Base-by-base conservation (phyloP, 2,113 vertebrate species). In the Tor tambroides region DNA sequence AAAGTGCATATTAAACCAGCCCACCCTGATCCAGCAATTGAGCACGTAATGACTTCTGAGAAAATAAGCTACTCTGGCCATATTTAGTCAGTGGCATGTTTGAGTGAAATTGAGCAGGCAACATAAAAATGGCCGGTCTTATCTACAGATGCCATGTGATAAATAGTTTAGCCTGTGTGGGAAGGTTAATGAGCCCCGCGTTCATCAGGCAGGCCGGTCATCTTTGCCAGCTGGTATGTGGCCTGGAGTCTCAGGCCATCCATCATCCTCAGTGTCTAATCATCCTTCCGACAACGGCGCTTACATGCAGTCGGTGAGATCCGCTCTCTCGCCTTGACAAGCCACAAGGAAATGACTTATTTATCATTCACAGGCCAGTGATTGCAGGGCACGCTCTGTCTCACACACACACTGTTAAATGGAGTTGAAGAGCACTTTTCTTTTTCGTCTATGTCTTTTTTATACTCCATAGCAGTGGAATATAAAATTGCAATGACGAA, bases 201-300 rank as follows among this genome's bases (percentile, higher is more conserved):
- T 59, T 59, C 21, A 59, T 59, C 56, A 59, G 56, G 23, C 56
- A 61, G 61, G 74, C 56, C 76, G 67, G 88, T 81, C 59, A 63
- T 69, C 69, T 87, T 32, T 8, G 69, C 46, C 85, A 84, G 65
- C 79, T 76, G 85, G 80, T 86, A 56, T 15, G 59, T 32, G 32
- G 85, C 85, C 59, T 69, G 2, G 56, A 88, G 76, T 35, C 85
- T 67, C 72, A 85, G 84, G 81, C 89, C 93, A 94, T 95, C 95
- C 90, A 92, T 96, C 94, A 94, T 95, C 90, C 91, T 92, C 92
- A 92, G 89, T 75, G 89, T 88, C 93, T 93, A 93, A 94, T 94
- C 92, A 92, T 94, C 90, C 80, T 89, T n/a, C 83, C 72, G 89
- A 94, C 92, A 91, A 89, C 69, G 71, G 59, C 86, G 89, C 90